Evolutionary conservation across 2,888 invertebrate species (phyloP).

Genomic region (Oscheius sp.): DNA sequence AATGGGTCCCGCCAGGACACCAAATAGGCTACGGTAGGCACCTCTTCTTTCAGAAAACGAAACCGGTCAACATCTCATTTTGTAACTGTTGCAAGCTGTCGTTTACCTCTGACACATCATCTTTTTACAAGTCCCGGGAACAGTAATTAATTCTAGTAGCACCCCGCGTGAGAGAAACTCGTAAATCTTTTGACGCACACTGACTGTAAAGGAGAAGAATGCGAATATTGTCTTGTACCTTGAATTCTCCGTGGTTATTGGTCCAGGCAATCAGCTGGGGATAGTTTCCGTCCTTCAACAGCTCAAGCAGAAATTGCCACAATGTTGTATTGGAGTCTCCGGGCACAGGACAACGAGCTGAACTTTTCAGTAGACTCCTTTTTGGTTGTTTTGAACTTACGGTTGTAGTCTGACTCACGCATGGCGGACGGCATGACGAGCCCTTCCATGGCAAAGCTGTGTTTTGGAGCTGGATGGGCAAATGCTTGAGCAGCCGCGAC

Average conservation of each 20-base stretch:
- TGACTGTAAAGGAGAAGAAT: constrained; percentile 20
- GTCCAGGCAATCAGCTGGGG: constrained; percentile 79
- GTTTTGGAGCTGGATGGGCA: not conserved
- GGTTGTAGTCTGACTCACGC: constrained; percentile 31
- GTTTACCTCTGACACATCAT: too few relatives aligned
- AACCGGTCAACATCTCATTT: too few relatives aligned
- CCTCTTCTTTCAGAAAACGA: too few relatives aligned
- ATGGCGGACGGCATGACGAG: constrained; percentile 29
- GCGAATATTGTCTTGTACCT: constrained; percentile 48
- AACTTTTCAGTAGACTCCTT: not conserved
- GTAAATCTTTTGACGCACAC: constrained; percentile 8
- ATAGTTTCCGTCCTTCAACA: constrained; percentile 77
- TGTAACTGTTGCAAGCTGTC: too few relatives aligned
- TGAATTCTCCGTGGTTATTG: constrained; percentile 78
- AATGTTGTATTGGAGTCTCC: constrained; percentile 76
- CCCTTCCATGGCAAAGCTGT: constrained; percentile 12
- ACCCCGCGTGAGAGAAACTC: not conserved
- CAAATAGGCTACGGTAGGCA: too few relatives aligned
- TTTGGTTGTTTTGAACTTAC: constrained; percentile 3
- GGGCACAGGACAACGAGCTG: constrained; percentile 17
- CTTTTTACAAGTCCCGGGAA: not conserved
- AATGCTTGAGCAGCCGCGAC: not conserved
- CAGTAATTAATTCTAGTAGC: constrained; percentile 17
- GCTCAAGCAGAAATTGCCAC: constrained; percentile 80
- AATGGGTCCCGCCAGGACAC: too few relatives aligned